These are phyloP conservation scores for Madoqua kirkii DNA, from an alignment of 2,113 vertebrate species.

Conservation along the genomic window DNA sequence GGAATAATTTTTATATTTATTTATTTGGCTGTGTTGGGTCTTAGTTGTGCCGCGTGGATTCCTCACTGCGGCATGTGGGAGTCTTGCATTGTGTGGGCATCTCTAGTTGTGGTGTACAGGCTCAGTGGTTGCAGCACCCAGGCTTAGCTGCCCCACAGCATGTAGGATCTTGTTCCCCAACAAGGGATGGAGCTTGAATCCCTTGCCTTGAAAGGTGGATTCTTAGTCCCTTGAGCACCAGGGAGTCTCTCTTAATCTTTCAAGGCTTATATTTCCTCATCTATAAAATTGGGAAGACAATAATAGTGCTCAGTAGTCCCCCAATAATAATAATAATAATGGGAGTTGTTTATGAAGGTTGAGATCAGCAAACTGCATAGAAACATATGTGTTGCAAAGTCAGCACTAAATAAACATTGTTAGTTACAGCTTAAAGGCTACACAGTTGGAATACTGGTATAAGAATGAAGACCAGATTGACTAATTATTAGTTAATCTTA, in stretches of 20 bases:
- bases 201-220: neutral
- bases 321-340: too few species aligned
- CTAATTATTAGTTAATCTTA: neutral
- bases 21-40: neutral
- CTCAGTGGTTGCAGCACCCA: neutral
- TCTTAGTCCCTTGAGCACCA: neutral
- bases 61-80: neutral
- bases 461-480: neutral
- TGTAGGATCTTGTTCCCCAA: neutral
- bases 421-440: neutral
- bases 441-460: neutral
- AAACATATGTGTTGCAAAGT: neutral
- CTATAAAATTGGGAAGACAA: neutral
- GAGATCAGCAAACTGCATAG: neutral
- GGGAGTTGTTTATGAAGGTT: neutral
- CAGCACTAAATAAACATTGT: neutral
- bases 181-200: neutral
- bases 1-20: neutral
- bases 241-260: neutral
- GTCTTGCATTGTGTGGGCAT: neutral
- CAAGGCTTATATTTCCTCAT: neutral
- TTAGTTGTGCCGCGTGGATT: neutral
- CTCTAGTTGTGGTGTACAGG: neutral
- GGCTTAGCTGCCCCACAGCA: neutral
- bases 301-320: neutral